Evolutionary conservation across 2,888 invertebrate genomes (phyloP), one percentile per base, ranked within the genome.

Genomic region (Meandrusa payeni): DNA sequence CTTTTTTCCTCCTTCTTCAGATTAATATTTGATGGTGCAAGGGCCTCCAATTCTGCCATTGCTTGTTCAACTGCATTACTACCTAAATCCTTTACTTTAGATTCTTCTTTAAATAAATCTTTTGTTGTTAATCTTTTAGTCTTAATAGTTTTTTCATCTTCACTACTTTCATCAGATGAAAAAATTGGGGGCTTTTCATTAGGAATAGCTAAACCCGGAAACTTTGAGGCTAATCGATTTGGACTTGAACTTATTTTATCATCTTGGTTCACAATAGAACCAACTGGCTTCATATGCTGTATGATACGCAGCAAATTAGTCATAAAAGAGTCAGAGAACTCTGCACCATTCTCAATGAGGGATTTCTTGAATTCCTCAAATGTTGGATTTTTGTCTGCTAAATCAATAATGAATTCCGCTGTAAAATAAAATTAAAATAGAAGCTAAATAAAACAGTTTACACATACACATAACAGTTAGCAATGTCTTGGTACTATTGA

Each of bases 391-490:
- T 95, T 93, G 54, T 95, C 94, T 0, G 99, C 97, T 55, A 99
- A 85, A 61, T 97, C 94, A 54, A 99, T 99, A 29, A 99, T 96
- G 66, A 97, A 99, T 82, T 99, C 99, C 41, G 99, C 99, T 94
- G 88, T 36, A 92, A 92, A 44, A 48, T 58, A 58, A 55, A 53
- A 7, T 7, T 15, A n/a, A n/a, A n/a, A n/a, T n/a, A n/a, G n/a
- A n/a, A n/a, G n/a, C n/a, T n/a, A n/a, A n/a, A n/a, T n/a, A n/a
- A n/a, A n/a, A n/a, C n/a, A n/a, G n/a, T n/a, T n/a, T n/a, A n/a
- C n/a, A n/a, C n/a, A n/a, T n/a, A n/a, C n/a, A n/a, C n/a, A n/a
- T n/a, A n/a, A n/a, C n/a, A n/a, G n/a, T n/a, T n/a, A n/a, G n/a
- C n/a, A n/a, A n/a, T n/a, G n/a, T n/a, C n/a, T n/a, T n/a, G n/a